These are phyloP conservation scores for Macrotis lagotis DNA, from an alignment of 2,113 vertebrate species.

Conservation along the genomic window DNA sequence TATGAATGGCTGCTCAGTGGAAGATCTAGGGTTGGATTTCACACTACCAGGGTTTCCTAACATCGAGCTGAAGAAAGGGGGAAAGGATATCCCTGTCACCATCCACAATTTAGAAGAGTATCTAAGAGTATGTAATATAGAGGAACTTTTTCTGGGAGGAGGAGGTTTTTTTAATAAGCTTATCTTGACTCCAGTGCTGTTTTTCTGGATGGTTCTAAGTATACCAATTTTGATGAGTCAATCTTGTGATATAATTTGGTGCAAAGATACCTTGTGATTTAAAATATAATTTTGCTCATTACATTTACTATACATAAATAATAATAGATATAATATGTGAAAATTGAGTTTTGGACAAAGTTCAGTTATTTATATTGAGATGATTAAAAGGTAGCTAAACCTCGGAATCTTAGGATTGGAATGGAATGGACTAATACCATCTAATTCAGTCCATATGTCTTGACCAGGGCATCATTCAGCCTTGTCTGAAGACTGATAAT, in stretches of 20 bases:
- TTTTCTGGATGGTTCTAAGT: not conserved
- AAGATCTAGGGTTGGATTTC: conserved; percentile 98
- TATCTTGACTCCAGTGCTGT: not conserved
- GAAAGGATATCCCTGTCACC: conserved; percentile 95
- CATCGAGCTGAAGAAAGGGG: conserved; percentile 99
- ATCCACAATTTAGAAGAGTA: conserved; percentile 99
- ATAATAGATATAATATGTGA: not conserved
- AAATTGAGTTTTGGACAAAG: not conserved
- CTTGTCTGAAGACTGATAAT: not conserved
- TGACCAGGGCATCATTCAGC: not conserved
- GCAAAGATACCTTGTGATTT: not conserved
- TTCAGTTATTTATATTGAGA: not conserved
- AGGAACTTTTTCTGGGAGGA: not conserved
- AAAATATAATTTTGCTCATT: not conserved
- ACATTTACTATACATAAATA: not conserved
- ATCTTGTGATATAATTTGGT: not conserved
- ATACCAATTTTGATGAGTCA: not conserved
- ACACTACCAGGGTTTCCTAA: conserved; percentile 98
- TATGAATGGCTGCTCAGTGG: conserved; percentile 99
- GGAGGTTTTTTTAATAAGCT: not conserved
- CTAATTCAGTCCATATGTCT: too few species aligned
- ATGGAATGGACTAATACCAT: too few species aligned
- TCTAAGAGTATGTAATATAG: conserved; percentile 89
- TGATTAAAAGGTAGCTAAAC: not conserved
- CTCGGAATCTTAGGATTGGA: too few species aligned